Evolutionary conservation across 2,888 invertebrate species (phyloP).

Genomic region (Drosophila kuntzei): DNA sequence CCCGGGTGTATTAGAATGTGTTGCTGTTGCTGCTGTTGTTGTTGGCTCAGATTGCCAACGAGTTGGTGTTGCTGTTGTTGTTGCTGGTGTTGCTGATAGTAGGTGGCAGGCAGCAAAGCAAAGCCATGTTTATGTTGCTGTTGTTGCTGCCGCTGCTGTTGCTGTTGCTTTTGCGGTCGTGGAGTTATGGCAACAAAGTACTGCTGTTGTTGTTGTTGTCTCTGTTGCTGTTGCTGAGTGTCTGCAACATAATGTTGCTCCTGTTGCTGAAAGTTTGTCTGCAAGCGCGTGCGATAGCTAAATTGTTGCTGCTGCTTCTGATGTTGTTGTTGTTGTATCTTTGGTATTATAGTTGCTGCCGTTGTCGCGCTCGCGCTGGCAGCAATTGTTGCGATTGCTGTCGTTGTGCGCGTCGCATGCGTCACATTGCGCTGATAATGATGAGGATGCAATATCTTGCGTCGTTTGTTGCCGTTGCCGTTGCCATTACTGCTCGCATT

Average conservation of each 20-base stretch:
- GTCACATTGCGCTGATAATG: slow-evolving; percentile 69
- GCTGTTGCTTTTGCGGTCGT: slow-evolving; percentile 56
- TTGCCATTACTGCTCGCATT: slow-evolving; percentile 61
- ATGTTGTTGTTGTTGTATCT: slow-evolving; percentile 53
- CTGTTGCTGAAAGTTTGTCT: slow-evolving; percentile 60
- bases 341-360: slow-evolving; percentile 59
- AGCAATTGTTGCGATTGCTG: slow-evolving; percentile 58
- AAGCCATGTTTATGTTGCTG: slow-evolving; percentile 57
- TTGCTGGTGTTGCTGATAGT: slow-evolving; percentile 63
- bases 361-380: slow-evolving; percentile 53
- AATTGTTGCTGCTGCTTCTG: slow-evolving; percentile 58
- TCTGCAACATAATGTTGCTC: slow-evolving; percentile 48
- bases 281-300: slow-evolving; percentile 65
- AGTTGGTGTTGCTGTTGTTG: slow-evolving; percentile 55
- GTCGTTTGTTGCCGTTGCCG: slow-evolving; percentile 68
- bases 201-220: slow-evolving; percentile 50
- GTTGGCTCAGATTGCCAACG: slow-evolving; percentile 62
- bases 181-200: slow-evolving; percentile 38
- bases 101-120: slow-evolving; percentile 55
- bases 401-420: slow-evolving; percentile 75
- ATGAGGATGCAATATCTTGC: slow-evolving; percentile 66
- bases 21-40: slow-evolving; percentile 64
- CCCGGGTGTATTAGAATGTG: slow-evolving; percentile 83
- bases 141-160: slow-evolving; percentile 43
- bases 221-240: slow-evolving; percentile 46